phyloP scores from a whole-genome alignment of 2,797 vertebrate species.

The Pangasius sanitwongsei region DNA sequence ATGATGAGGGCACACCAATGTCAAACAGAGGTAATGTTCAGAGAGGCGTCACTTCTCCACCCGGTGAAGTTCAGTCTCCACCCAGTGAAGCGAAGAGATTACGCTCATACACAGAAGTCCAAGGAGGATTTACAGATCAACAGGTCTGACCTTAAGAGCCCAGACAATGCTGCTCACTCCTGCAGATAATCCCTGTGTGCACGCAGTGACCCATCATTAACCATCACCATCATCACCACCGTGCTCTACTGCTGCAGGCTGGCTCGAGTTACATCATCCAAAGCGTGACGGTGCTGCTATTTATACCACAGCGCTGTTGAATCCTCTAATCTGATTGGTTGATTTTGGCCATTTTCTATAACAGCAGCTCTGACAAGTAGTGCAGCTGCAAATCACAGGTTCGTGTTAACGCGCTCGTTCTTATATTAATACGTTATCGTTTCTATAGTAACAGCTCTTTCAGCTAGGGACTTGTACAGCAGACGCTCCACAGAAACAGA shows the following conservation, averaged over 20 bases:
- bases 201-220: conserved; percentile 59
- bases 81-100: conserved; percentile 70
- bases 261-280: background rate
- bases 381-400: background rate
- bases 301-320: background rate
- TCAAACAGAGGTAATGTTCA: background rate
- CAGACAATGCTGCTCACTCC: conserved; percentile 73
- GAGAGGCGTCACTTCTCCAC: conserved; percentile 19
- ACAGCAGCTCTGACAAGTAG: background rate
- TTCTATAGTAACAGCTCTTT: background rate
- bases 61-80: conserved; percentile 51
- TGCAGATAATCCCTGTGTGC: conserved; percentile 52
- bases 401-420: background rate
- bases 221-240: conserved; percentile 16
- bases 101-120: conserved; percentile 63
- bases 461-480: too few relatives aligned
- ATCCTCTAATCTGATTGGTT: background rate
- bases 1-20: background rate
- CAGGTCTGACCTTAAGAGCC: conserved; percentile 71
- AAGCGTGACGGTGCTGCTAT: background rate
- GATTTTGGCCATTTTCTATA: background rate
- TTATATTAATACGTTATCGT: background rate
- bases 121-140: conserved; percentile 79
- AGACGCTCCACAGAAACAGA: too few relatives aligned
- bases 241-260: background rate